Base-by-base conservation (phyloP, 2,888 invertebrate genomes). In the Tyria jacobaeae region DNA sequence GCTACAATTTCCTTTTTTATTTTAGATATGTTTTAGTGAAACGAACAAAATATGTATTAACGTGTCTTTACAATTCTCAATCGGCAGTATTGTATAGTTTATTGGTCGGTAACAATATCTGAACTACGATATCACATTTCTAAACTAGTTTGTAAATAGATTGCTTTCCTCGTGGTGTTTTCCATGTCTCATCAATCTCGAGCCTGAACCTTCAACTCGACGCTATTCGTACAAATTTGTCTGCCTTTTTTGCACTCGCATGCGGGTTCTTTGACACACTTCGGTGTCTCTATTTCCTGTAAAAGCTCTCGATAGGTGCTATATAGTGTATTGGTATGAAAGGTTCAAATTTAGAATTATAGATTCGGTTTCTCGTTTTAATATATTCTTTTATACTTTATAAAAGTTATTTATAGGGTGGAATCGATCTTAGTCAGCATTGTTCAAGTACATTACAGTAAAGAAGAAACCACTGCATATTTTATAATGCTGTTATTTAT, bases 121-220 rank as follows among this genome's bases (percentile, higher is more conserved):
- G 57, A 58, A 62, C 63, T 59, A 39, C 56, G 57, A 64, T 71
- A 58, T 64, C 59, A 63, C 66, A 63, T 66, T 66, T 66, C 63
- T 66, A 55, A 73, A 61, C 50, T 55, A 60, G 34, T 61, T 34
- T 62, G 58, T 55, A 53, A 61, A 64, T 27, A 59, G 71, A 66
- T 70, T 70, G 55, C 24, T 62, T 17, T 74, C 74, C 72, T 68
- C 51, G 60, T 62, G 70, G 74, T 59, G 65, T 68, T 59, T 62
- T 72, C 63, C 55, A 55, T 65, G 59, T 52, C 70, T 57, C 70
- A 68, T 70, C 70, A 74, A 74, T 74, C 68, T 64, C 61, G 48
- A 48, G 35, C 34, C 58, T 49, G 62, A 70, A 60, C 66, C 60
- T 39, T 27, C 56, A 62, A 60, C 63, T 71, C 64, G 70, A 71